Evolutionary conservation across 37 sponge, comb jelly and placozoan species (phyloP).

Genomic region (Amphimedon queenslandica): DNA sequence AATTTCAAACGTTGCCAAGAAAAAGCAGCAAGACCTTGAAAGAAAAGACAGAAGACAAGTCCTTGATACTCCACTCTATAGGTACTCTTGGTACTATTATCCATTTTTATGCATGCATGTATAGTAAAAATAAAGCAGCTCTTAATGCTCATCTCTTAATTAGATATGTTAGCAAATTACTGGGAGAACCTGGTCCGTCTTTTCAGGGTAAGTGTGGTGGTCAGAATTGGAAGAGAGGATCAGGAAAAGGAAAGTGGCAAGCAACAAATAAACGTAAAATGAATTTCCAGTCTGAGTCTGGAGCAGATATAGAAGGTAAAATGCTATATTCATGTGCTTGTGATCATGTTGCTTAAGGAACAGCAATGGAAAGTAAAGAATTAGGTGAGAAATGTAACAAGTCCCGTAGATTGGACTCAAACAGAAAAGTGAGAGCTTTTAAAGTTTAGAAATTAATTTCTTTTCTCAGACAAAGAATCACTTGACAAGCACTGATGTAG

Average conservation of each 20-base stretch:
- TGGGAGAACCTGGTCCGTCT: background rate
- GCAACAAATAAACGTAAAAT: no score
- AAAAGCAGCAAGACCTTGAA: slow-evolving; percentile 21
- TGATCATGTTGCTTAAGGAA: no score
- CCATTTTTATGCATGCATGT: no score
- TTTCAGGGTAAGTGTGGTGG: background rate
- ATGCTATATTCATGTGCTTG: no score
- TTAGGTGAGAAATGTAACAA: no score
- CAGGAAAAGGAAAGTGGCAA: slow-evolving; percentile 19
- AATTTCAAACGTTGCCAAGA: slow-evolving; percentile 26
- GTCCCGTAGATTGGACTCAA: no score
- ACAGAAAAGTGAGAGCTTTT: no score
- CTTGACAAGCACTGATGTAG: background rate
- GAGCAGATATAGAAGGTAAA: no score
- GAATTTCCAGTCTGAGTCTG: no score
- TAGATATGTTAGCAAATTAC: background rate
- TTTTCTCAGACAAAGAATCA: background rate
- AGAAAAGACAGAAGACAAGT: slow-evolving; percentile 51
- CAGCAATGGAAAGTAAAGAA: no score
- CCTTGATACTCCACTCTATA: slow-evolving; percentile 48
- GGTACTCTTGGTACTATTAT: slow-evolving; percentile 32
- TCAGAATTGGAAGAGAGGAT: slow-evolving; percentile 5
- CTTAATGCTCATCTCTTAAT: background rate
- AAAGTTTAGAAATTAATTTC: background rate
- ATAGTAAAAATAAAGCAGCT: background rate